A percentile compares a stretch with the other conserved stretches of the same genome.
These are phyloP conservation scores for Drosophila fungiperda DNA, from an alignment of 2,888 invertebrate species.

Conservation along the genomic window DNA sequence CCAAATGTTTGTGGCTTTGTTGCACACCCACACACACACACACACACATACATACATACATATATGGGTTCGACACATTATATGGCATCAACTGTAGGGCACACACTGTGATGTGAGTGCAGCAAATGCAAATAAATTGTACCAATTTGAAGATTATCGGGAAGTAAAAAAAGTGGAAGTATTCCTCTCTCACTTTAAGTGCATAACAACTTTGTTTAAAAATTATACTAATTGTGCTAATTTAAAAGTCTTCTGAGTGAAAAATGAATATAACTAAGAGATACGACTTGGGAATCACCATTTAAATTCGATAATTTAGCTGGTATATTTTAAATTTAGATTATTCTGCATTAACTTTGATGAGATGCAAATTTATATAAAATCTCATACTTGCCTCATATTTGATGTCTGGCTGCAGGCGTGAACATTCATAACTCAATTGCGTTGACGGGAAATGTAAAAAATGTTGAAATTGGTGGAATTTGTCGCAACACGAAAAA, in stretches of 20 bases:
- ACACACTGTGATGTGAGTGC: conserved; percentile 16
- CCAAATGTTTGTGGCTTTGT: conserved; percentile 67
- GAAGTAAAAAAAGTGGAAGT: neutral
- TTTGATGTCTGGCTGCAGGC: conserved; percentile 19
- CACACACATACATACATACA: conserved; percentile 1
- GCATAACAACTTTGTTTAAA: neutral
- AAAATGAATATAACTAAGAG: neutral
- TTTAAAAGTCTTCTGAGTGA: too few species aligned
- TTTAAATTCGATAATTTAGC: too few species aligned
- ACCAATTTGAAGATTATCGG: conserved; percentile 14
- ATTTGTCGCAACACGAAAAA: conserved; percentile 47
- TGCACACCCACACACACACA: conserved; percentile 24
- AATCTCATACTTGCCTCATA: neutral
- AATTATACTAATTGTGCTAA: neutral
- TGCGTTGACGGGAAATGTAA: conserved; percentile 32
- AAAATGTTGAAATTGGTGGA: conserved; percentile 38
- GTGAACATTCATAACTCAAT: conserved; percentile 18
- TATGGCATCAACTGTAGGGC: conserved; percentile 13
- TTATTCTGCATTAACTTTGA: neutral
- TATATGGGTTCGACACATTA: conserved; percentile 3
- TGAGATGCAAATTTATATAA: conserved; percentile 5
- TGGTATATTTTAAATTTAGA: neutral
- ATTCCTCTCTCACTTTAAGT: rapidly evolving
- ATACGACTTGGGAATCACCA: neutral
- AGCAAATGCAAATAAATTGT: conserved; percentile 35